A percentile compares a stretch with the other conserved stretches of the same genome.
phyloP scores from a whole-genome alignment of 2,888 invertebrate genomes.

The Cryptosula pallasiana region DNA sequence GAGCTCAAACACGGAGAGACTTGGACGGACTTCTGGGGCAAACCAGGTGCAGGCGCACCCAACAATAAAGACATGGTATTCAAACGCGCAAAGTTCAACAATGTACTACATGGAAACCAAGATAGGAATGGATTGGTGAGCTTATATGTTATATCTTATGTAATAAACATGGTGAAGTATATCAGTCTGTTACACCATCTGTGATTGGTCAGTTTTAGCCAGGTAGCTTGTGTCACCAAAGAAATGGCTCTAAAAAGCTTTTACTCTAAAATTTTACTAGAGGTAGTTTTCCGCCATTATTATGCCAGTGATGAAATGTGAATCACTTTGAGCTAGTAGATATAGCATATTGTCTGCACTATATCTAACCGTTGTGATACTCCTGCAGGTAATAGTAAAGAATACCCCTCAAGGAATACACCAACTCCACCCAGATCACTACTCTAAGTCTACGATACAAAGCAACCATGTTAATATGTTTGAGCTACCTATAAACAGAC shows the following conservation, averaged over 20 bases:
- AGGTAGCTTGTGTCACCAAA: no score
- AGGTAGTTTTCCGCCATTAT: no score
- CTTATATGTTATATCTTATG: no score
- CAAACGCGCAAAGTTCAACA: conserved; percentile 9
- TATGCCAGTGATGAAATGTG: no score
- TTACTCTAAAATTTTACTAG: no score
- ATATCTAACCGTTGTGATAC: no score
- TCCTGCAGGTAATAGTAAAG: conserved; percentile 12
- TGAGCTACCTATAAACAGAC: conserved; percentile 1
- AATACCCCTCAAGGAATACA: conserved; percentile 20
- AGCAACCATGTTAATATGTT: conserved; percentile 22
- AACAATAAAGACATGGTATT: conserved; percentile 26
- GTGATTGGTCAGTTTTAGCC: no score
- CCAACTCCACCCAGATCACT: conserved; percentile 13
- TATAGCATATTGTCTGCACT: no score
- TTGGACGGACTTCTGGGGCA: conserved; percentile 34
- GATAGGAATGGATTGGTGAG: conserved; percentile 11
- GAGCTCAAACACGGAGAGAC: conserved; percentile 32
- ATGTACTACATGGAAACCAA: background rate
- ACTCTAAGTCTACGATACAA: background rate
- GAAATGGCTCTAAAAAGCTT: no score
- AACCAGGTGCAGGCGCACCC: conserved; percentile 36
- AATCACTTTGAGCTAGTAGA: no score
- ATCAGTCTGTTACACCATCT: no score
- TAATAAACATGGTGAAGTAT: no score